A percentile compares a stretch with the other conserved stretches of the same genome.
These are phyloP conservation scores for Archocentrus centrarchus DNA, from an alignment of 2,113 vertebrate genomes.

Conservation along the genomic window DNA sequence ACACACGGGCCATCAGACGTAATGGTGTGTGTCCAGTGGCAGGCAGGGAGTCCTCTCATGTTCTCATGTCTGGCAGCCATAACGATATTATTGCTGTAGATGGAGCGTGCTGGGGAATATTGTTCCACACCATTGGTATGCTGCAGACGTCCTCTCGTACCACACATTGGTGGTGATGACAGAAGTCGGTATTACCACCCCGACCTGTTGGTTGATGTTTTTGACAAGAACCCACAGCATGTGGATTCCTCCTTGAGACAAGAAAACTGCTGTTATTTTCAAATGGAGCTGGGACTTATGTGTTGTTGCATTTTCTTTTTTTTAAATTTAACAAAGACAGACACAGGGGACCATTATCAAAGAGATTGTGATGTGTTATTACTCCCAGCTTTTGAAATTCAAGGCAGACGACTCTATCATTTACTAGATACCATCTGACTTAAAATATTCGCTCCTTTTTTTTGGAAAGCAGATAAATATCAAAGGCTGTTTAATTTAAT, in stretches of 20 bases:
- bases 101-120: constrained; percentile 65
- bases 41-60: constrained; percentile 45
- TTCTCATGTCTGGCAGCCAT: constrained; percentile 59
- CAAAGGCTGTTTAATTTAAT: constrained; percentile 21
- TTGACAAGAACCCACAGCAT: constrained; percentile 17
- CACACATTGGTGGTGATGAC: constrained; percentile 42
- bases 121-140: constrained; percentile 53
- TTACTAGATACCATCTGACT: constrained; percentile 24
- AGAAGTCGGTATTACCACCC: constrained; percentile 47
- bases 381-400: constrained; percentile 21
- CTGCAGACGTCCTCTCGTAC: constrained; percentile 21
- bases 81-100: constrained; percentile 58
- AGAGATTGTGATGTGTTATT: constrained; percentile 20
- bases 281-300: not conserved
- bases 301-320: not conserved
- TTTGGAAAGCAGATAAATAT: constrained; percentile 29
- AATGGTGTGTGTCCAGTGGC: constrained; percentile 68
- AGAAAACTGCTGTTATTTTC: constrained; percentile 5
- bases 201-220: constrained; percentile 31
- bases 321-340: not conserved
- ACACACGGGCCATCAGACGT: constrained; percentile 53
- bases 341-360: constrained; percentile 21
- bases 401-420: constrained; percentile 19
- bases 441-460: not conserved
- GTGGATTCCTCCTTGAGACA: constrained; percentile 3